Percentiles rank a stretch among this genome's conserved stretches.
phyloP scores from a whole-genome alignment of 1,140 invertebrate genomes.

The Oreohelix idahoensis region DNA sequence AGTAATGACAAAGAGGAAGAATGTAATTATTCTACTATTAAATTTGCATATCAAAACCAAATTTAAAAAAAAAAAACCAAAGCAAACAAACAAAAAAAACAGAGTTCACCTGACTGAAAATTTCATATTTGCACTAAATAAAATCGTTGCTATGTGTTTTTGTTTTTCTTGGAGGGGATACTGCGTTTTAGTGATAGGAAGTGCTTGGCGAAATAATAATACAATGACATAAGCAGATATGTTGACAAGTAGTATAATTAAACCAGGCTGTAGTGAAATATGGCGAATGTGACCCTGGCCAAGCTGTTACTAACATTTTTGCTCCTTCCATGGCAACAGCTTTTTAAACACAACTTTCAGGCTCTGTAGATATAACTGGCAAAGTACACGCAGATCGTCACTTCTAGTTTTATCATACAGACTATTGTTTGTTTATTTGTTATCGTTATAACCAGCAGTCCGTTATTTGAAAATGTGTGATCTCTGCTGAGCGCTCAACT shows the following conservation, averaged over 20 bases:
- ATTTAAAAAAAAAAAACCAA: too few species aligned
- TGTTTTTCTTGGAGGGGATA: not conserved
- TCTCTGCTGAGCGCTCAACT: not conserved
- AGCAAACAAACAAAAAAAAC: too few species aligned
- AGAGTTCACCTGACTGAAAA: too few species aligned
- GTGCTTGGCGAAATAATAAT: not conserved
- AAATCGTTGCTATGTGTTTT: too few species aligned
- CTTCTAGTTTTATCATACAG: slow-evolving; percentile 16
- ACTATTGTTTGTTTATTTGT: not conserved
- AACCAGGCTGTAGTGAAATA: not conserved
- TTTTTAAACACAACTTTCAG: slow-evolving; percentile 5
- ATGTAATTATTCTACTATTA: too few species aligned
- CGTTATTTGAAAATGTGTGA: not conserved
- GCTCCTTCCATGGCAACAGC: slow-evolving; percentile 27
- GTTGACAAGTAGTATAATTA: slow-evolving; percentile 27
- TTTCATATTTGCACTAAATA: too few species aligned
- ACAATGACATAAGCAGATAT: slow-evolving; percentile 2
- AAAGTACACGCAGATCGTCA: slow-evolving; percentile 6
- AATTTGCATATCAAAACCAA: too few species aligned
- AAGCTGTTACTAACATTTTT: slow-evolving; percentile 26
- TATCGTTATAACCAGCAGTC: not conserved
- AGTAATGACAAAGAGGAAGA: too few species aligned
- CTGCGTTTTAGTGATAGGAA: not conserved
- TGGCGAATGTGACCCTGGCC: slow-evolving; percentile 7
- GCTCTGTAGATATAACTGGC: not conserved